Conservation (phyloP, 2,888 invertebrate genomes). For the Phengaris arion region DNA sequence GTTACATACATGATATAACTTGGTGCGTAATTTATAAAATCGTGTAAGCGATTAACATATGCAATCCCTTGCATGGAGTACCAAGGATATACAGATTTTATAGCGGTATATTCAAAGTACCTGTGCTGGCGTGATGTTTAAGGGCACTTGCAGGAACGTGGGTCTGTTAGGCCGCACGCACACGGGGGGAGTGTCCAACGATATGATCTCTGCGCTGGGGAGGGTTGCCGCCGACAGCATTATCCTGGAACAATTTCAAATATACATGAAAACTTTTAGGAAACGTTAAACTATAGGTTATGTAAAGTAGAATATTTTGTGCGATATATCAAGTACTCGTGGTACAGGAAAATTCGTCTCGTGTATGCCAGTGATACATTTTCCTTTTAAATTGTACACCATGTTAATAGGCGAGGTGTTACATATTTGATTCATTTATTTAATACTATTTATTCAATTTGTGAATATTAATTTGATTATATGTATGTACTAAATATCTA, state of each 20-base stretch:
- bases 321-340: no score
- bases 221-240: constrained; percentile 77
- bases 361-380: not conserved
- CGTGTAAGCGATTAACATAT: not conserved
- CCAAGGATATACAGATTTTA: not conserved
- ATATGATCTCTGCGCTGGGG: constrained; percentile 47
- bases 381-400: not conserved
- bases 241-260: constrained; percentile 54
- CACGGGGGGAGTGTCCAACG: constrained; percentile 65
- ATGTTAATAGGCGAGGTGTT: no score
- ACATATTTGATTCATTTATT: no score
- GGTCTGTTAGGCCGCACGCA: constrained; percentile 81
- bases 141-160: constrained; percentile 84
- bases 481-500: no score
- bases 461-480: no score
- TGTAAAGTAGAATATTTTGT: not conserved
- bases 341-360: no score
- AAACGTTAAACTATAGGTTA: not conserved
- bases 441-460: no score
- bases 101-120: constrained; percentile 42
- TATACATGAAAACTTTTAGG: not conserved
- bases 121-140: constrained; percentile 77
- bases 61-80: not conserved
- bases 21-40: not conserved
- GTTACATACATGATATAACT: not conserved